Evolutionary conservation across 2,113 vertebrate species (phyloP), one percentile per base, ranked within the genome.

Genomic region (Carlito syrichta): DNA sequence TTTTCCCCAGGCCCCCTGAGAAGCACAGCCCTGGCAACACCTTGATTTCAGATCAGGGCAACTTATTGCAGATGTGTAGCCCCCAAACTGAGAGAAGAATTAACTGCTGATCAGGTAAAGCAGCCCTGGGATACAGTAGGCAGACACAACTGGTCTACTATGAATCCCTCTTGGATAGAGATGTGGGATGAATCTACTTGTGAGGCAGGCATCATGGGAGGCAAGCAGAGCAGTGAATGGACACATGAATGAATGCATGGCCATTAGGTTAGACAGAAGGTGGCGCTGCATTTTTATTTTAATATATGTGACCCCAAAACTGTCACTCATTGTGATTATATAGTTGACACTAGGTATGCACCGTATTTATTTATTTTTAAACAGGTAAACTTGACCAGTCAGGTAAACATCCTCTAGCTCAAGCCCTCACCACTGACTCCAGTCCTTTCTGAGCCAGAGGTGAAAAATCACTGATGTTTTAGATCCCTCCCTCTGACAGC

Each of bases 21-120:
- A 8, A 1, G 5, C 14, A 5, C 2, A 0, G 43, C 12, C 54
- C n/a, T 3, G 22, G 22, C 8, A 0, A 23, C n/a, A 1, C 27
- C 35, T 10, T 2, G n/a, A 25, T 20, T n/a, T 76, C 45, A 43
- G 38, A 73, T 73, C 48, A 0, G 16, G 17, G 58, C 79, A 23
- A 23, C 4, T 1, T 5, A 56, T 0, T 30, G 12, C 3, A 27
- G 8, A 43, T 32, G 11, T 14, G 2, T 10, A 8, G 17, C 56
- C 45, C 0, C 45, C 22, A 14, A 20, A n/a, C 16, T 5, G 22
- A 20, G 19, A 27, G 10, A 40, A 3, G 3, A 2, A 2, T 0
- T 20, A 14, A 14, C 0, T 0, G 3, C 9, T 62, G 62, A 35
- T 63, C 2, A n/a, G n/a, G n/a, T n/a, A n/a, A n/a, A n/a, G n/a